These are phyloP conservation scores for Coremacera marginata DNA, from an alignment of 2,888 invertebrate genomes.

Conservation along the genomic window DNA sequence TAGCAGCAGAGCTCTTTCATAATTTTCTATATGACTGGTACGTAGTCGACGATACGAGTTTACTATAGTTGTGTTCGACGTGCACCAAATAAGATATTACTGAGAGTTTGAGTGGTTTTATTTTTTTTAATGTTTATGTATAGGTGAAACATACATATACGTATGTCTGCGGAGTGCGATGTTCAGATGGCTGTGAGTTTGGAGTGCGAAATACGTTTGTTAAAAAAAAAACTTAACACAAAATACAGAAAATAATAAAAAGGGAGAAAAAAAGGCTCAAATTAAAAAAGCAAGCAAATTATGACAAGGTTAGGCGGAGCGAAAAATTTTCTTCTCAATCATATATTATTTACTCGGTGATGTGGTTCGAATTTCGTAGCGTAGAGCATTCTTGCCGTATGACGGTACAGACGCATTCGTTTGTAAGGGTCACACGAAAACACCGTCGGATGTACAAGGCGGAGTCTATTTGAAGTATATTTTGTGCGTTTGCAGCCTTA, in stretches of 20 bases:
- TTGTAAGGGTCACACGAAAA: no score
- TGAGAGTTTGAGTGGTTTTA: slow-evolving; percentile 10
- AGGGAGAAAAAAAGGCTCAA: slow-evolving; percentile 43
- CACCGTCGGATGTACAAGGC: background rate
- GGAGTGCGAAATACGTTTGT: slow-evolving; percentile 15
- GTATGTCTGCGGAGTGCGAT: no score
- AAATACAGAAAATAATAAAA: slow-evolving; percentile 2
- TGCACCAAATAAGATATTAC: background rate
- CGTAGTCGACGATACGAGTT: background rate
- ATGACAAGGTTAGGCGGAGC: slow-evolving; percentile 70
- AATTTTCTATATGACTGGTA: background rate
- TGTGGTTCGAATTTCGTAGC: background rate
- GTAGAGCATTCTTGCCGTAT: background rate
- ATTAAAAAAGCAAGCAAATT: slow-evolving; percentile 55
- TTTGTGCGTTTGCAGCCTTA: no score
- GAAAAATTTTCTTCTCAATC: slow-evolving; percentile 51
- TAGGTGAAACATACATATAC: no score
- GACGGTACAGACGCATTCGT: no score
- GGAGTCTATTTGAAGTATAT: background rate
- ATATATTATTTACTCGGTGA: slow-evolving; percentile 38
- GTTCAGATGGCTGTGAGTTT: slow-evolving; percentile 22
- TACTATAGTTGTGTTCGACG: background rate
- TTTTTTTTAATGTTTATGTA: background rate
- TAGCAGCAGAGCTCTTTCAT: background rate
- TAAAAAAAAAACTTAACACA: slow-evolving; percentile 26